Conservation (phyloP, 2,797 vertebrate species). For the Microtus obscurus region DNA sequence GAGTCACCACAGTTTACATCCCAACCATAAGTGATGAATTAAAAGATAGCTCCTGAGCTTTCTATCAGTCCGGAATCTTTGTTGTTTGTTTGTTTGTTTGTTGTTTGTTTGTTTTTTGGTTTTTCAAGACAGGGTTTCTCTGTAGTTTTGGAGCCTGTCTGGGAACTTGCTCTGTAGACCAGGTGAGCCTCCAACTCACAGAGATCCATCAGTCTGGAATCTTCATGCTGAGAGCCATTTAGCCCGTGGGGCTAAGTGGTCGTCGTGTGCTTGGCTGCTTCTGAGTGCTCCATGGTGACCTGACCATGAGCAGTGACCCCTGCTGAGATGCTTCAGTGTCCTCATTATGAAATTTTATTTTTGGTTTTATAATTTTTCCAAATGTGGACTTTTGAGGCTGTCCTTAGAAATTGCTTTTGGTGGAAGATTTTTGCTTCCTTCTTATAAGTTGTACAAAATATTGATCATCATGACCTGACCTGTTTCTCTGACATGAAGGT, state of each 20-base stretch:
- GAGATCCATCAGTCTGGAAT: neutral
- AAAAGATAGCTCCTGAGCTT: neutral
- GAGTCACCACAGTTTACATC: neutral
- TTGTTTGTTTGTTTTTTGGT: too few relatives aligned
- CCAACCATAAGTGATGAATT: neutral
- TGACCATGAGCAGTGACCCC: neutral
- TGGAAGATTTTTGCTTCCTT: neutral
- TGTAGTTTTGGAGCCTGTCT: too few relatives aligned
- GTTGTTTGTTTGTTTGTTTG: neutral
- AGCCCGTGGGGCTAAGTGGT: neutral
- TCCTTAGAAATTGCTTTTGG: neutral
- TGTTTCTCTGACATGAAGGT: neutral
- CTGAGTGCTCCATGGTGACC: neutral
- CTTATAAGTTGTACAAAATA: slow-evolving; percentile 16
- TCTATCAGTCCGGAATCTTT: neutral
- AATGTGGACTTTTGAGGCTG: neutral
- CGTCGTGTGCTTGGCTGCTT: neutral
- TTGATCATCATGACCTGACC: neutral
- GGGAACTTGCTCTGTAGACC: too few relatives aligned
- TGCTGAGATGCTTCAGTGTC: neutral
- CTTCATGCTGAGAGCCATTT: neutral
- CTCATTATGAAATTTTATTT: slow-evolving; percentile 5
- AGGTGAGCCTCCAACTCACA: too few relatives aligned
- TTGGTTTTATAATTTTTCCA: neutral
- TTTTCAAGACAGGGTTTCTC: too few relatives aligned